A percentile compares a stretch with the other conserved stretches of the same genome.
phyloP scores from a whole-genome alignment of 92 coral and sea anemone species.

The Actinostola sp. region DNA sequence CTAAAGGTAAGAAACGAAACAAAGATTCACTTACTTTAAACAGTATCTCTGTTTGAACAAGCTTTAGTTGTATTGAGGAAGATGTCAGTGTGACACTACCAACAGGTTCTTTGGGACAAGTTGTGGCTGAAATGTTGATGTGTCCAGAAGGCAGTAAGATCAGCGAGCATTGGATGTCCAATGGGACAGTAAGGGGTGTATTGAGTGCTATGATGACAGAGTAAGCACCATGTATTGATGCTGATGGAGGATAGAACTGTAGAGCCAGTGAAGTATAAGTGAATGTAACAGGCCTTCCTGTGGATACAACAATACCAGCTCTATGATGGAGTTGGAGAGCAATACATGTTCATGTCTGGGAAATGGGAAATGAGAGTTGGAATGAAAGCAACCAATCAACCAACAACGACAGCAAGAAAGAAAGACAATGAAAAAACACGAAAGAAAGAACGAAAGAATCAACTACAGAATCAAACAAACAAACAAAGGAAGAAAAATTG shows the following conservation, averaged over 20 bases:
- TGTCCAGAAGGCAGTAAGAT: conserved; percentile 15
- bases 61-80: conserved; percentile 45
- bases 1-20: too few species aligned
- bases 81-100: conserved; percentile 43
- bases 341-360: background rate
- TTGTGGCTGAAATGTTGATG: conserved; percentile 25
- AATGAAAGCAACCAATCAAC: too few species aligned
- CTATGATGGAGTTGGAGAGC: too few species aligned
- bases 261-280: conserved; percentile 50
- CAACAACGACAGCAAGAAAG: too few species aligned
- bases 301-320: background rate
- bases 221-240: conserved; percentile 37
- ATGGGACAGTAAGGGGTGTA: conserved; percentile 18
- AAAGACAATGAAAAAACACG: too few species aligned
- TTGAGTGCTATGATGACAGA: conserved; percentile 16
- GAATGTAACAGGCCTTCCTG: conserved; percentile 64
- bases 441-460: too few species aligned
- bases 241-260: conserved; percentile 45
- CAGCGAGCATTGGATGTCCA: conserved; percentile 64
- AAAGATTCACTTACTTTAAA: conserved; percentile 39
- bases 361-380: too few species aligned
- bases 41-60: conserved; percentile 50
- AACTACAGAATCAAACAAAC: too few species aligned
- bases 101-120: conserved; percentile 31
- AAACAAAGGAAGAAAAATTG: too few species aligned